phyloP scores from a whole-genome alignment of 2,797 vertebrate genomes.

The Chiroxiphia lanceolata region DNA sequence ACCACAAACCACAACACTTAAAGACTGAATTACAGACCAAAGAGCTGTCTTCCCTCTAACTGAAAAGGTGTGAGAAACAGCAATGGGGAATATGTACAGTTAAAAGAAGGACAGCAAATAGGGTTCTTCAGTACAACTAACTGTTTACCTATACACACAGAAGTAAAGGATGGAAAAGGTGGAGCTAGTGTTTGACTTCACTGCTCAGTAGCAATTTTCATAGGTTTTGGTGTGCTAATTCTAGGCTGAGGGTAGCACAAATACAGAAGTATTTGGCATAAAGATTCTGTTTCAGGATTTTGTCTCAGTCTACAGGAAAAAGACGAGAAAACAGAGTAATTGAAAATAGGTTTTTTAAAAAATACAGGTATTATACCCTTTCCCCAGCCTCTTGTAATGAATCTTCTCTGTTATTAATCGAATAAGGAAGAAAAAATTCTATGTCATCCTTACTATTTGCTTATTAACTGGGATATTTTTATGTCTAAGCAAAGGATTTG shows the following conservation, averaged over 20 bases:
- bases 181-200: neutral
- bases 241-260: neutral
- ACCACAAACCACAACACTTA: neutral
- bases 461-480: neutral
- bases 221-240: neutral
- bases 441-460: neutral
- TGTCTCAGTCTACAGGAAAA: neutral
- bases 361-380: neutral
- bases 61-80: neutral
- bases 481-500: neutral
- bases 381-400: neutral
- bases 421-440: neutral
- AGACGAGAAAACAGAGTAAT: neutral
- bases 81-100: rapidly evolving
- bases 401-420: neutral
- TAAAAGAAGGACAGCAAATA: neutral
- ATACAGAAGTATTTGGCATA: neutral
- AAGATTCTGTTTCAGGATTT: neutral
- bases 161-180: neutral
- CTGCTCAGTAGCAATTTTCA: neutral
- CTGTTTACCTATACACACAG: neutral
- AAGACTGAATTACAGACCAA: neutral
- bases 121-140: neutral
- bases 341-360: neutral
- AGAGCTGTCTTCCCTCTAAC: neutral